Base-by-base conservation (phyloP, 2,113 vertebrate genomes). In the Cariama cristata region DNA sequence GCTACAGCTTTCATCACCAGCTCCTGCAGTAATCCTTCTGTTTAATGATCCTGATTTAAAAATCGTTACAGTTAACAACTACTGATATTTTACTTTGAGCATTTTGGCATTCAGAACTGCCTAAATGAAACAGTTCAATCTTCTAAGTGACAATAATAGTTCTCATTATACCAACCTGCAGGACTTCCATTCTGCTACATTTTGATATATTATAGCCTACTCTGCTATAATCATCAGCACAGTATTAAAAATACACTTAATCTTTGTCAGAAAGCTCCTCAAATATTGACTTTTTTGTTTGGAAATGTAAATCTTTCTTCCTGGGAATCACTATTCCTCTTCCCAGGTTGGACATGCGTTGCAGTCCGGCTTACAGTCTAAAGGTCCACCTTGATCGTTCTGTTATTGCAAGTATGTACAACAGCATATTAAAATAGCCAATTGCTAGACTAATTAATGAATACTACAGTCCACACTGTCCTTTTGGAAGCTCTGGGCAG, bases 41-140 rank as follows among this genome's bases (percentile, higher is more conserved):
- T 95, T 96, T 98, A 98, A 98, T 94, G 86, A 98, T 91, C 85
- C 95, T 93, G 89, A 96, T 97, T 98, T 96, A 95, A 97, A 98
- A 97, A 96, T 98, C 95, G 82, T 97, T 97, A 95, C 90, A 80
- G 53, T 91, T 98, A 97, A 98, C 90, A 96, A 92, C 94, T 69
- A 91, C 95, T 96, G 94, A 96, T 96, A 97, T 94, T 98, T 98
- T 95, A 93, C 79, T 95, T 97, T 95, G 82, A 86, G 94, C 79
- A 88, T 97, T 93, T 94, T 86, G 80, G 87, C 93, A 97, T 96
- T 97, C 94, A 96, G 73, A 95, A 96, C 66, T 66, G 74, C 95
- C 94, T 97, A 96, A 98, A 97, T 97, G 92, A 97, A 98, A 95
- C 82, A 95, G 94, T 98, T 96, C 94, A 45, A 89, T 97, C 96